Evolutionary conservation across 1,140 invertebrate species (phyloP), one percentile per base, ranked within the genome.

Genomic region (Oedothorax gibbosus): DNA sequence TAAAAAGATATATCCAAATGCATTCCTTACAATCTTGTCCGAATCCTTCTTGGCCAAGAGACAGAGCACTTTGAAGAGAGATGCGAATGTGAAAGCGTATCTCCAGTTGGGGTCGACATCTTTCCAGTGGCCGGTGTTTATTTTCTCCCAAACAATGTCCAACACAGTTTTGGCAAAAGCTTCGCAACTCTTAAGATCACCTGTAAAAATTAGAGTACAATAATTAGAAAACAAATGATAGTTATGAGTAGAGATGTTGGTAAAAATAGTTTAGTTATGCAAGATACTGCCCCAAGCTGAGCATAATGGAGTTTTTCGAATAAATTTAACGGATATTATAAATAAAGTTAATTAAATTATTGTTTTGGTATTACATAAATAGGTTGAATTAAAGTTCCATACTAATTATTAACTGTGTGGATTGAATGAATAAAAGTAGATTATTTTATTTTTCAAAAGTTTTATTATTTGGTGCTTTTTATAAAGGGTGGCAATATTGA

Each of bases 121-220:
- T 91, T 94, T 95, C 94, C 96, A 98, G 88, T 96, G 93, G 0
- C 96, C 96, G 66, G 94, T 94, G 90, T 97, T 96, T 14, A 97
- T 91, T 87, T 92, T 90, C 90, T 97, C 95, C 93, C 95, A 96
- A 86, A 91, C 92, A 88, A 92, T 92, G 89, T 96, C 94, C 65
- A 95, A 90, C 78, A 95, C 56, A 8, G 87, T 85, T 73, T 89
- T 86, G 73, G 88, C 86, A 21, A 56, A 12, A 65, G 12, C 56
- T 9, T 14, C 8, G 20, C 68, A 75, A 49, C 75, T 15, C 7
- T 62, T 1, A 5, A 85, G 18, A 62, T 69, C 49, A 21, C n/a
- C 68, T 85, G 49, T 20, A 78, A 78, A 12, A 78, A 35, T 57
- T 15, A 11, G 12, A 14, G 9, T 35, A 57, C 7, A 57, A 57